Evolutionary conservation across 1,140 invertebrate species (phyloP).

Genomic region (Drosophila hydei): DNA sequence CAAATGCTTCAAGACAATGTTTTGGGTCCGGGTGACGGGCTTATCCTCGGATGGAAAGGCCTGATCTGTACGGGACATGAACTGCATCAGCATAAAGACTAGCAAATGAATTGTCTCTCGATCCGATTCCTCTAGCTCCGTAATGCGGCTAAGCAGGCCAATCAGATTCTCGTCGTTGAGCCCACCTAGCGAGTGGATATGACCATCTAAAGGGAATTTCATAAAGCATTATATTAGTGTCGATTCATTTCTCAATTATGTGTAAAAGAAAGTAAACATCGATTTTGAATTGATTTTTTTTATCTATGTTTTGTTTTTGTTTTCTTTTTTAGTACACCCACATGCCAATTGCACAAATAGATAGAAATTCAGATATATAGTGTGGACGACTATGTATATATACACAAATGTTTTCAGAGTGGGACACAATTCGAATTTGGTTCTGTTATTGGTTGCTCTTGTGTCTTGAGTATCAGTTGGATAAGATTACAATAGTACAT

Average conservation of each 20-base stretch:
- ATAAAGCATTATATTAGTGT: not conserved
- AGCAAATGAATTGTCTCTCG: slow-evolving; percentile 97
- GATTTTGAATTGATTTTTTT: slow-evolving; percentile 38
- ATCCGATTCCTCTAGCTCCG: slow-evolving; percentile 97
- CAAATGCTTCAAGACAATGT: slow-evolving; percentile 95
- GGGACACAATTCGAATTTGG: slow-evolving; percentile 26
- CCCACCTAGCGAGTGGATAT: slow-evolving; percentile 90
- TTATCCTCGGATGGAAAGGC: slow-evolving; percentile 95
- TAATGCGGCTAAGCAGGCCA: slow-evolving; percentile 90
- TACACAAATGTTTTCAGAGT: slow-evolving; percentile 58
- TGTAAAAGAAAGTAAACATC: slow-evolving; percentile 43
- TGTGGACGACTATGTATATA: slow-evolving; percentile 50
- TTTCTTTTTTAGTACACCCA: slow-evolving; percentile 57
- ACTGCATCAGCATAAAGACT: slow-evolving; percentile 98
- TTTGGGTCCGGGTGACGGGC: slow-evolving; percentile 90
- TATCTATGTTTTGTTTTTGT: slow-evolving; percentile 19
- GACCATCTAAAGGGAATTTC: slow-evolving; percentile 87
- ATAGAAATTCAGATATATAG: slow-evolving; percentile 55
- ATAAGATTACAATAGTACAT: slow-evolving; percentile 55
- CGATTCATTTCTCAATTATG: slow-evolving; percentile 1
- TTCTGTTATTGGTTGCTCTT: not conserved
- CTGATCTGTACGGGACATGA: slow-evolving; percentile 90
- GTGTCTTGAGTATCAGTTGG: slow-evolving; percentile 21
- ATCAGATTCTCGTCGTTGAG: slow-evolving; percentile 89
- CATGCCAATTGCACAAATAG: slow-evolving; percentile 80